These are phyloP conservation scores for Trachelus stipa DNA, from an alignment of 2,888 invertebrate genomes.

Conservation along the genomic window DNA sequence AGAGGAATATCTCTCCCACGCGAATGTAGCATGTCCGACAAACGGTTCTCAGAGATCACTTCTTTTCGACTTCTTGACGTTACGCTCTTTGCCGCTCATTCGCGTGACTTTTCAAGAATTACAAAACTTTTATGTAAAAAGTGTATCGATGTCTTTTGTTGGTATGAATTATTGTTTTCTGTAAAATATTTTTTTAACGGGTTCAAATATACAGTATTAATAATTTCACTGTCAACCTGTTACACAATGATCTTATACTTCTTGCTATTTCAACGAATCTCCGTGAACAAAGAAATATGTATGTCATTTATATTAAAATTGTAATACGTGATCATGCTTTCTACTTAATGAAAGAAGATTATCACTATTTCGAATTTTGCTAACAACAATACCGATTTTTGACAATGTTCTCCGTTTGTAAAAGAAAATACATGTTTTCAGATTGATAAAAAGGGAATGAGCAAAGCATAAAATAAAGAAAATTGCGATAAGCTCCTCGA, in stretches of 20 bases:
- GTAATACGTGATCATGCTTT: not conserved
- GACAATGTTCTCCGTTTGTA: not conserved
- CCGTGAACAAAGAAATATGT: too few species aligned
- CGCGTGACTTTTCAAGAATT: not conserved
- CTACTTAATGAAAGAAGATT: not conserved
- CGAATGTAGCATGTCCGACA: not conserved
- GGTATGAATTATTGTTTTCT: not conserved
- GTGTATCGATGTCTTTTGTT: not conserved
- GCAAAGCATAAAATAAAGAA: not conserved
- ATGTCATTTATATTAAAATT: not conserved
- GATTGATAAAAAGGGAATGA: not conserved
- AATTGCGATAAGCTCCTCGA: not conserved
- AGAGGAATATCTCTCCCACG: not conserved
- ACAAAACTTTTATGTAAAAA: not conserved
- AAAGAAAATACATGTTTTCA: not conserved
- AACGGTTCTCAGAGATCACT: not conserved
- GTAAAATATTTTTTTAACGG: not conserved
- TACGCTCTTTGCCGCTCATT: not conserved
- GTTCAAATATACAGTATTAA: not conserved
- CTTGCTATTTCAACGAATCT: not conserved
- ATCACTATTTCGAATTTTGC: not conserved
- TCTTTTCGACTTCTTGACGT: not conserved
- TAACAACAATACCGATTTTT: too few species aligned
- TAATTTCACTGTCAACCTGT: not conserved
- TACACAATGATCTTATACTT: not conserved